phyloP scores from a whole-genome alignment of 2,888 invertebrate genomes.

The Pocota personata region DNA sequence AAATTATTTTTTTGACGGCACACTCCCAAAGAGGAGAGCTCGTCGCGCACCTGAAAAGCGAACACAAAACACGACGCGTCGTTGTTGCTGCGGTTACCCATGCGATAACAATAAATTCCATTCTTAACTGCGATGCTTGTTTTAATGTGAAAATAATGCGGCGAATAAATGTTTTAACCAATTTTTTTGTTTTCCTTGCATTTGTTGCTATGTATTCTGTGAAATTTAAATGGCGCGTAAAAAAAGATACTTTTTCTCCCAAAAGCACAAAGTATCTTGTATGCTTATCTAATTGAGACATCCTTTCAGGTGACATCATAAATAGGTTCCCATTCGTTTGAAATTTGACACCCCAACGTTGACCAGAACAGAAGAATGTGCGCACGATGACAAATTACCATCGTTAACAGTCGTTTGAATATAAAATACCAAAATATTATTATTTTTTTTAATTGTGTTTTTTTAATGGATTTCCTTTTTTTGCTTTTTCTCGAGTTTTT shows the following conservation, averaged over 20 bases:
- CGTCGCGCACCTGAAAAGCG: slow-evolving; percentile 17
- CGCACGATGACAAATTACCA: slow-evolving; percentile 31
- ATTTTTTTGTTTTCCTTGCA: background rate
- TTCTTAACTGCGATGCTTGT: slow-evolving; percentile 48
- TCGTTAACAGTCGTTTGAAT: slow-evolving; percentile 16
- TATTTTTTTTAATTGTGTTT: slow-evolving; percentile 53
- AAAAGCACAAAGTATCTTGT: background rate
- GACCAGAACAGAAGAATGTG: background rate
- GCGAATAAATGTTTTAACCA: slow-evolving; percentile 52
- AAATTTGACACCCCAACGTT: slow-evolving; percentile 16
- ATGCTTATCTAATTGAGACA: slow-evolving; percentile 38
- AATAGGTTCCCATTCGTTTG: background rate
- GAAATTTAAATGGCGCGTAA: slow-evolving; percentile 52
- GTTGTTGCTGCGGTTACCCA: slow-evolving; percentile 27
- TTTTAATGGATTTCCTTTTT: slow-evolving; percentile 55
- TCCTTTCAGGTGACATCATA: slow-evolving; percentile 37
- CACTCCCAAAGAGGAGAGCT: slow-evolving; percentile 1
- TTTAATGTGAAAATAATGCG: slow-evolving; percentile 64
- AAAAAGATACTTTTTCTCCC: background rate
- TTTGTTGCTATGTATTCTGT: slow-evolving; percentile 29
- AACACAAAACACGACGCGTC: background rate
- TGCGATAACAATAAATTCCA: slow-evolving; percentile 64
- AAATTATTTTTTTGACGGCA: slow-evolving; percentile 46
- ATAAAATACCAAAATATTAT: background rate
- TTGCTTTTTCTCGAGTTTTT: slow-evolving; percentile 30